Percentiles rank a stretch among this genome's conserved stretches.
phyloP scores from a whole-genome alignment of 2,888 invertebrate genomes.

The Terebella lapidaria region DNA sequence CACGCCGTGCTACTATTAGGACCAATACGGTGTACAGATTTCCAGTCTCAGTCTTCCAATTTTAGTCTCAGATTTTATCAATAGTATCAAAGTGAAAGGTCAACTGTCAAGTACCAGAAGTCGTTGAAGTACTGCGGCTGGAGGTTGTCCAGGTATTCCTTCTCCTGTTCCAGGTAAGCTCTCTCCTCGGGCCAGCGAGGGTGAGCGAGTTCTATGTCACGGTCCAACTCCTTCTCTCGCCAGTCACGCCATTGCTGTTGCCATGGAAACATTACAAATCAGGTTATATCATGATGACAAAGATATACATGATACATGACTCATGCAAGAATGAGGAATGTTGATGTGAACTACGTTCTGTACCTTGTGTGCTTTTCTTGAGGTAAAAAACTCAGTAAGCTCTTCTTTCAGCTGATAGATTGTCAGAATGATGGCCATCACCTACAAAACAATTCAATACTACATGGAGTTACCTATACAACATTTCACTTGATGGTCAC shows the following conservation, averaged over 20 bases:
- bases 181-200: slow-evolving; percentile 49
- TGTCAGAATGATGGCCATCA: slow-evolving; percentile 37
- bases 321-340: too few relatives aligned
- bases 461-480: neutral
- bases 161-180: slow-evolving; percentile 35
- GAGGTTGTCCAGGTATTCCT: slow-evolving; percentile 30
- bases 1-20: too few relatives aligned
- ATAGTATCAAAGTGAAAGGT: too few relatives aligned
- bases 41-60: too few relatives aligned
- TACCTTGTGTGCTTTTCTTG: slow-evolving; percentile 30
- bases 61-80: too few relatives aligned
- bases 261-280: too few relatives aligned
- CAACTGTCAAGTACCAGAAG: too few relatives aligned
- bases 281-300: neutral
- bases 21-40: too few relatives aligned
- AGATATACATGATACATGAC: too few relatives aligned
- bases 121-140: slow-evolving; percentile 45
- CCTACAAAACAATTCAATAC: slow-evolving; percentile 26
- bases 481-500: too few relatives aligned
- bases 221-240: slow-evolving; percentile 33
- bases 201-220: slow-evolving; percentile 42
- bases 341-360: too few relatives aligned
- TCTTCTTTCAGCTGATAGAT: slow-evolving; percentile 46
- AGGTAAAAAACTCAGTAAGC: slow-evolving; percentile 38
- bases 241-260: slow-evolving; percentile 29